Percentiles rank a stretch among this genome's conserved stretches.
phyloP scores from a whole-genome alignment of 2,797 vertebrate genomes.

The Chelonia mydas region DNA sequence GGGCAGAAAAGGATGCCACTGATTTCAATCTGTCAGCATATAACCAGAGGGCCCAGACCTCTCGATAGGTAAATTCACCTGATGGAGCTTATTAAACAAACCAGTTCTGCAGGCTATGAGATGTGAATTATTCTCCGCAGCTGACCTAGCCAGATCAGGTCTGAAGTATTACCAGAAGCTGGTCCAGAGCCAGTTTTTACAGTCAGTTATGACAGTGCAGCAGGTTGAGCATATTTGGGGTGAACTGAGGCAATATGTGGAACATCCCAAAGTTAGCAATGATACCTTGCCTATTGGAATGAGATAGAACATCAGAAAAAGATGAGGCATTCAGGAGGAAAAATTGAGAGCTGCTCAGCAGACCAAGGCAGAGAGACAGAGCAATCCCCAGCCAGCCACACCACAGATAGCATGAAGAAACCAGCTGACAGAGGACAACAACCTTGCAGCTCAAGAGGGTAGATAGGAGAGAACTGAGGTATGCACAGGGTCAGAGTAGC shows the following conservation, averaged over 20 bases:
- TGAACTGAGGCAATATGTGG: constrained; percentile 60
- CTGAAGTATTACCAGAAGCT: not conserved
- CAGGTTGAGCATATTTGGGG: constrained; percentile 11
- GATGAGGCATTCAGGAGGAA: not conserved
- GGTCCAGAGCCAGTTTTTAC: constrained; percentile 21
- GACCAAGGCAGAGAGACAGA: rapidly evolving
- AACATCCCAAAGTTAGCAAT: constrained; percentile 27
- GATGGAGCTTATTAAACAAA: not conserved
- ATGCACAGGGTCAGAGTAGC: rapidly evolving
- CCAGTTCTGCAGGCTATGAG: not conserved
- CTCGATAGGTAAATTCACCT: constrained; percentile 4
- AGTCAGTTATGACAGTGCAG: not conserved
- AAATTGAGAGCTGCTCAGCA: not conserved
- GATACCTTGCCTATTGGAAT: constrained; percentile 10
- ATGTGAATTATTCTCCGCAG: not conserved
- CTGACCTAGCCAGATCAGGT: not conserved
- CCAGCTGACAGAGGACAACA: not conserved
- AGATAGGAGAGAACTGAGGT: rapidly evolving
- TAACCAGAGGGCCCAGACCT: not conserved
- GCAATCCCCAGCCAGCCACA: not conserved
- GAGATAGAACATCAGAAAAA: not conserved
- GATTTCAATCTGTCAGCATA: not conserved
- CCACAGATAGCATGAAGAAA: not conserved
- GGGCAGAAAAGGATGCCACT: not conserved
- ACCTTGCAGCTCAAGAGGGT: not conserved